Conservation (phyloP, 2,113 vertebrate species). For the Chamaetylas fuelleborni region DNA sequence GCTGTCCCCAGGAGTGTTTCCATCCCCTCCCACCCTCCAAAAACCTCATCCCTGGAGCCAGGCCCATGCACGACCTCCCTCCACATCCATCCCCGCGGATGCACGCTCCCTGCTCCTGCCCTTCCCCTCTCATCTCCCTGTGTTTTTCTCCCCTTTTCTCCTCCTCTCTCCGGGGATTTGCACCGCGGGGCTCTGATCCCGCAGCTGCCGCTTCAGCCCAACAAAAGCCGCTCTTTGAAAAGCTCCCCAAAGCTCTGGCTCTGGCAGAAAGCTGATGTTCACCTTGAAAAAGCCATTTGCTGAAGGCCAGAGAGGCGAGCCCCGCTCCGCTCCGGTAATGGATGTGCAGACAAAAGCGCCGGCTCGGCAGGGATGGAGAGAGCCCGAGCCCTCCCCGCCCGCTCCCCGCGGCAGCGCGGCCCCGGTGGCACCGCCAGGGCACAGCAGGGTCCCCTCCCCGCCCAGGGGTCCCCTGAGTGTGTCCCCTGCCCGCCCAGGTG, state of each 20-base stretch:
- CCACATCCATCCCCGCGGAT: rapidly evolving
- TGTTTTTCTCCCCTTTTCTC: background rate
- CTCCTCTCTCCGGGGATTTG: background rate
- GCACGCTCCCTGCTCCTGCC: background rate
- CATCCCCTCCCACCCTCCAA: rapidly evolving
- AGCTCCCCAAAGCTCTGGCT: background rate
- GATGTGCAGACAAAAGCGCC: background rate
- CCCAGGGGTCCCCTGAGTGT: rapidly evolving
- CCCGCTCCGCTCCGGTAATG: background rate
- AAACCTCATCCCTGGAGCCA: rapidly evolving
- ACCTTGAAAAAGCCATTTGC: constrained; percentile 43
- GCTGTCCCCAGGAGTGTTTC: background rate
- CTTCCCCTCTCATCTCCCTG: background rate
- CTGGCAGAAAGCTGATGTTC: background rate
- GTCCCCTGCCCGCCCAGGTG: background rate
- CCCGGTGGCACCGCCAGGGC: background rate
- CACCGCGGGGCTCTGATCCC: background rate
- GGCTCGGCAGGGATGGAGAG: background rate
- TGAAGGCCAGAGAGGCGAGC: background rate
- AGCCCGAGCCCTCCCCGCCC: too few species aligned
- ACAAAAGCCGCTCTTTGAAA: background rate
- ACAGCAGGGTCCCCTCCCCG: background rate
- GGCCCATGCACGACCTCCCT: rapidly evolving
- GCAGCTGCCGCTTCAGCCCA: background rate
- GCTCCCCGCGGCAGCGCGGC: background rate